phyloP scores from a whole-genome alignment of 2,888 invertebrate genomes.

The Dyspetes luteomarginatus region DNA sequence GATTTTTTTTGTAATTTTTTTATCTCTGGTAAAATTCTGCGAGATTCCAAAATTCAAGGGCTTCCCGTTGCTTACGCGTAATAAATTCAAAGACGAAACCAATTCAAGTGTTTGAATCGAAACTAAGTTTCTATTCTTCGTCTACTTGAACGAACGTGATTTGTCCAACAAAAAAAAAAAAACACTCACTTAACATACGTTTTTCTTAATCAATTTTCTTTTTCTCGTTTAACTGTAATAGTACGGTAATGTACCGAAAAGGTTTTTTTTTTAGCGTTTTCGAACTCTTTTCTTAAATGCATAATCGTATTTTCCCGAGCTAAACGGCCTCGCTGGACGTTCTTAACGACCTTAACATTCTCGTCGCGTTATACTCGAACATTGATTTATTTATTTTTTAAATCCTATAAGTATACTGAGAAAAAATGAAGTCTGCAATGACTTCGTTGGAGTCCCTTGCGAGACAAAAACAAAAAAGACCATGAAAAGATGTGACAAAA shows the following conservation, averaged over 20 bases:
- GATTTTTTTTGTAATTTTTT: background rate
- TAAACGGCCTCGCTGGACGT: constrained; percentile 29
- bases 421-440: constrained; percentile 11
- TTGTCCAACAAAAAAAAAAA: background rate
- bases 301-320: constrained; percentile 6
- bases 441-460: constrained; percentile 14
- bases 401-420: constrained; percentile 15
- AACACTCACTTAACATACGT: constrained; percentile 43
- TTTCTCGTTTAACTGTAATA: constrained; percentile 49
- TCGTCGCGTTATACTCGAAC: constrained; percentile 32
- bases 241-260: constrained; percentile 59
- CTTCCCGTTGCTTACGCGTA: constrained; percentile 24
- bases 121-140: constrained; percentile 57
- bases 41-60: background rate
- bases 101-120: constrained; percentile 55
- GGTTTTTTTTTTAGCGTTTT: constrained; percentile 41
- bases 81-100: constrained; percentile 53
- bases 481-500: background rate
- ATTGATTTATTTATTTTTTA: background rate
- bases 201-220: constrained; percentile 31
- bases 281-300: constrained; percentile 41
- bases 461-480: constrained; percentile 3
- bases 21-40: background rate
- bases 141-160: constrained; percentile 26
- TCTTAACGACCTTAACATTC: constrained; percentile 26